Percentiles rank a stretch among this genome's conserved stretches.
phyloP scores from a whole-genome alignment of 2,888 invertebrate genomes.

The Troilus luridus region DNA sequence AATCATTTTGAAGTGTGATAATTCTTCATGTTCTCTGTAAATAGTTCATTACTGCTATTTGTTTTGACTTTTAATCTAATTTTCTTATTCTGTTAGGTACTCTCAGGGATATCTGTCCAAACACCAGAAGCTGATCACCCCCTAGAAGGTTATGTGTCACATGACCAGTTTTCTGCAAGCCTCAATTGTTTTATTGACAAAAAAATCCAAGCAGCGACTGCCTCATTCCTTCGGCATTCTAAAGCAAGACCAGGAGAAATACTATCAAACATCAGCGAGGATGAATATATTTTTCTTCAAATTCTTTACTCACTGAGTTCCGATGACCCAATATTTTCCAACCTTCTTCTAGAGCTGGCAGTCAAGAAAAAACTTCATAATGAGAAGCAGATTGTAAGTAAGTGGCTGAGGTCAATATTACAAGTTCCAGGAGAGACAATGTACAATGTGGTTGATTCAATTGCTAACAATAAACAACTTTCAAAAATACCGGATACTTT shows the following conservation, averaged over 20 bases:
- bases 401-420: background rate
- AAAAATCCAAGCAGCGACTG: background rate
- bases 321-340: background rate
- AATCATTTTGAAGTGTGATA: too few relatives aligned
- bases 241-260: background rate
- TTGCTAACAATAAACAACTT: background rate
- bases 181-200: background rate
- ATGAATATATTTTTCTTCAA: background rate
- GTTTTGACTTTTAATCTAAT: too few relatives aligned
- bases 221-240: background rate
- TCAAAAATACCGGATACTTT: background rate
- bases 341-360: background rate
- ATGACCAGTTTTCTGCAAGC: background rate
- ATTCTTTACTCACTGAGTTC: background rate
- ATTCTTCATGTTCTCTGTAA: too few relatives aligned
- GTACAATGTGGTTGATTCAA: background rate
- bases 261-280: background rate
- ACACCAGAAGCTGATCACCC: background rate
- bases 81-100: background rate
- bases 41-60: too few relatives aligned
- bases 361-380: background rate
- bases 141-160: background rate
- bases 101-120: background rate
- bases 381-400: background rate
- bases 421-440: background rate